Percentiles rank a stretch among this genome's conserved stretches.
Conservation (phyloP, 2,888 invertebrate species). For the Scaptomyza cyrtandrae region DNA sequence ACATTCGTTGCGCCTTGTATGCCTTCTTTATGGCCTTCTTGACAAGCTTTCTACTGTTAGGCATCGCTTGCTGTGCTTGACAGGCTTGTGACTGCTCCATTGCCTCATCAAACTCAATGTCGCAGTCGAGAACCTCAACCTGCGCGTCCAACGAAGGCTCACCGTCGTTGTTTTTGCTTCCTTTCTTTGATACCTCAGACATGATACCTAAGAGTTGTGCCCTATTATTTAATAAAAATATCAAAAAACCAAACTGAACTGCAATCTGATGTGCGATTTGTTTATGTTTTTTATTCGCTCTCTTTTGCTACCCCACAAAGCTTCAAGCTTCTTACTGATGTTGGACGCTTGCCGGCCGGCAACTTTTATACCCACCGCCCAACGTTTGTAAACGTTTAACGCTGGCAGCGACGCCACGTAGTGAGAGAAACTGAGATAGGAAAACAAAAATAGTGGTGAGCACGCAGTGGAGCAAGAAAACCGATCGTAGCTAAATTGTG, state of each 20-base stretch:
- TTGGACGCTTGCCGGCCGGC: slow-evolving; percentile 55
- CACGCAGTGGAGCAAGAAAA: neutral
- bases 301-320: slow-evolving; percentile 32
- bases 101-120: slow-evolving; percentile 29
- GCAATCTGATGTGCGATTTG: neutral
- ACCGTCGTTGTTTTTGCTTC: neutral
- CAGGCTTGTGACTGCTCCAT: slow-evolving; percentile 34
- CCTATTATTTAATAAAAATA: neutral
- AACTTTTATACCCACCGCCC: slow-evolving; percentile 65
- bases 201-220: slow-evolving; percentile 30
- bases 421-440: neutral
- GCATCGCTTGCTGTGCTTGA: slow-evolving; percentile 6
- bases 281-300: slow-evolving; percentile 3
- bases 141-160: slow-evolving; percentile 29
- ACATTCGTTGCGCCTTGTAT: slow-evolving; percentile 57
- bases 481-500: slow-evolving; percentile 11
- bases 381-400: slow-evolving; percentile 51
- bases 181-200: slow-evolving; percentile 41
- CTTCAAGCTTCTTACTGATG: slow-evolving; percentile 54
- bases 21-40: slow-evolving; percentile 67
- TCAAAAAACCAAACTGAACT: neutral
- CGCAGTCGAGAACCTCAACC: slow-evolving; percentile 45
- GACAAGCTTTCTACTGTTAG: slow-evolving; percentile 17
- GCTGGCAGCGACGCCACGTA: slow-evolving; percentile 25
- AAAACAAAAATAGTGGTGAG: neutral